Conservation (phyloP, 1,140 invertebrate species). For the Dinoponera quadriceps region DNA sequence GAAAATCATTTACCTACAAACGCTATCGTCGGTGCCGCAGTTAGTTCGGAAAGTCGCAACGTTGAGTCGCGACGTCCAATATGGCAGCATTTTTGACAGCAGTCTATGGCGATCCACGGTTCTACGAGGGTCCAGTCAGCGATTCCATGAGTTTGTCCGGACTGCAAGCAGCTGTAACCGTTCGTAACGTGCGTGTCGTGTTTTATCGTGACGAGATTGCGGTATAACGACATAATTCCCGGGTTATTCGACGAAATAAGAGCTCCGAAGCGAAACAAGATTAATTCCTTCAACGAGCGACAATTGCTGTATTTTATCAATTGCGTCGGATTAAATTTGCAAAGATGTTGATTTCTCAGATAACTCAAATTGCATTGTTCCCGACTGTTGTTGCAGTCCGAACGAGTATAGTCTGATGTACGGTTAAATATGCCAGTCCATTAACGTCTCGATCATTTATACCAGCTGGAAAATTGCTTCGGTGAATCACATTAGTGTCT, state of each 20-base stretch:
- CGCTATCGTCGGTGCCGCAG: not conserved
- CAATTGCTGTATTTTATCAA: conserved; percentile 7
- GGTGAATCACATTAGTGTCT: not conserved
- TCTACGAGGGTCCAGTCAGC: not conserved
- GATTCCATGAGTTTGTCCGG: not conserved
- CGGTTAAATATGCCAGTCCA: too few relatives aligned
- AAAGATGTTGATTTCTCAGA: not conserved
- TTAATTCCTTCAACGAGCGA: not conserved
- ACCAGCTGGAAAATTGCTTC: too few relatives aligned
- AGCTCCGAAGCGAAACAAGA: not conserved
- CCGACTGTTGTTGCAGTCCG: not conserved
- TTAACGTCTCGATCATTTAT: too few relatives aligned
- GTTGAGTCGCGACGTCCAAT: conserved; percentile 5
- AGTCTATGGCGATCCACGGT: not conserved
- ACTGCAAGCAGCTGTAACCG: not conserved
- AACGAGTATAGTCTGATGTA: too few relatives aligned
- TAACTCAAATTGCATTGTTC: not conserved
- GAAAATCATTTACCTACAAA: not conserved
- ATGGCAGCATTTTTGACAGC: not conserved
- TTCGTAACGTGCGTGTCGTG: not conserved
- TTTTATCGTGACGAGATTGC: not conserved
- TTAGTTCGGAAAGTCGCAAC: not conserved
- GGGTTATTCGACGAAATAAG: not conserved
- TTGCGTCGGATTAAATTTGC: conserved; percentile 8
- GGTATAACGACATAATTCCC: not conserved